Conservation (phyloP, 2,113 vertebrate genomes). For the Periophthalmus modestus region DNA sequence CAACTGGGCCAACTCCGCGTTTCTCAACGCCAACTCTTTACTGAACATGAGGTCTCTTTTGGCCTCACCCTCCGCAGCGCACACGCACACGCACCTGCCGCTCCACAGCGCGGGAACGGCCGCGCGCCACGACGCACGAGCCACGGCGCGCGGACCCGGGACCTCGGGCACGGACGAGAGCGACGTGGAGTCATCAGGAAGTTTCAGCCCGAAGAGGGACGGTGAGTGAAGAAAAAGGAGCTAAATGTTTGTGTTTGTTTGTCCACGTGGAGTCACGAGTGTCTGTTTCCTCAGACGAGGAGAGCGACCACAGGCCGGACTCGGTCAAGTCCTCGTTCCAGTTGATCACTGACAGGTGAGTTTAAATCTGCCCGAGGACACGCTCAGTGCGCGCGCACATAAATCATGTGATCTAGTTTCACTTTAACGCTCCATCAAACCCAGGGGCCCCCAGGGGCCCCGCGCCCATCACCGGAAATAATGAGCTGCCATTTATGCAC, state of each 20-base stretch:
- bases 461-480: conserved; percentile 62
- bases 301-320: conserved; percentile 85
- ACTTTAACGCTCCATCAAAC: conserved; percentile 70
- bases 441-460: conserved; percentile 41
- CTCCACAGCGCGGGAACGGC: conserved; percentile 79
- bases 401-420: conserved; percentile 66
- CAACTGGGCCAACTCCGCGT: conserved; percentile 96
- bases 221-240: conserved; percentile 73
- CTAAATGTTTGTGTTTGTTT: neutral
- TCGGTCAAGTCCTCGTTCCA: conserved; percentile 92
- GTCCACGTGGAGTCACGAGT: neutral
- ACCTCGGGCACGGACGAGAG: conserved; percentile 82
- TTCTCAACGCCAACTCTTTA: conserved; percentile 94
- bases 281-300: conserved; percentile 81
- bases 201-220: conserved; percentile 89
- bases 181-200: conserved; percentile 86
- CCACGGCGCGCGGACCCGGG: conserved; percentile 66
- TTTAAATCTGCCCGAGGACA: conserved; percentile 42
- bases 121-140: conserved; percentile 71
- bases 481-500: conserved; percentile 64
- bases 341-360: conserved; percentile 92
- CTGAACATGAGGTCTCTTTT: conserved; percentile 93
- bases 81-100: conserved; percentile 82
- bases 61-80: conserved; percentile 83
- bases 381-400: conserved; percentile 58